Base-by-base conservation (phyloP, 2,888 invertebrate species). In the Norana najaformis region DNA sequence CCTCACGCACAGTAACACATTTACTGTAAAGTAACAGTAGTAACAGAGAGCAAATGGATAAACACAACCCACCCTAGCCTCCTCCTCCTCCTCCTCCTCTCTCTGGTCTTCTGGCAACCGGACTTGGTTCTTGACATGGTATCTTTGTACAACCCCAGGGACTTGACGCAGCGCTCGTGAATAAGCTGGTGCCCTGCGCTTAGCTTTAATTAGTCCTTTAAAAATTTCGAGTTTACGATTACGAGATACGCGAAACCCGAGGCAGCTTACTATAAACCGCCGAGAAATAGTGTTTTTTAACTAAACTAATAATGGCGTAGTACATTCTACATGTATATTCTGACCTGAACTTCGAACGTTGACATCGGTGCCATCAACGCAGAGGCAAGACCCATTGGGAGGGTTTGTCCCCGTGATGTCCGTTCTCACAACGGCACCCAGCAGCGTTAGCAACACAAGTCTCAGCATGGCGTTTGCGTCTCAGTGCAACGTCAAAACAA, bases 351-450 rank as follows among this genome's bases (percentile, higher is more conserved):
- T 13, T 88, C 90, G n/a, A 53, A 90, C 41, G 47, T 88, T 90
- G 37, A 90, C 90, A 1, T 14, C 47, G 35, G 30, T 13, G 6
- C 34, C 36, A n/a, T 47, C 8, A 37, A 90, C 11, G 88, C 90
- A 90, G 41, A 90, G 90, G 53, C 90, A 90, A 20, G 88, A 0
- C 0, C 90, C 90, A 53, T 6, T 41, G 18, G 90, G 34, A 20
- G 90, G 90, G 36, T 90, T 88, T 16, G 90, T 90, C 34, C 90
- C 90, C 16, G 88, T 90, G 69, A 90, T 90, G 90, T 90, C 90
- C 0, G 90, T 88, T 0, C 23, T 23, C 8, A n/a, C 89, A 35
- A 4, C 69, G 47, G 89, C 35, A 18, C 34, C 34, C 4, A 85
- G 36, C 36, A 85, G 85, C 36, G 85, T 14, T 18, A 85, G 85